phyloP scores from a whole-genome alignment of 1,140 invertebrate genomes.

The Helicoverpa zea region DNA sequence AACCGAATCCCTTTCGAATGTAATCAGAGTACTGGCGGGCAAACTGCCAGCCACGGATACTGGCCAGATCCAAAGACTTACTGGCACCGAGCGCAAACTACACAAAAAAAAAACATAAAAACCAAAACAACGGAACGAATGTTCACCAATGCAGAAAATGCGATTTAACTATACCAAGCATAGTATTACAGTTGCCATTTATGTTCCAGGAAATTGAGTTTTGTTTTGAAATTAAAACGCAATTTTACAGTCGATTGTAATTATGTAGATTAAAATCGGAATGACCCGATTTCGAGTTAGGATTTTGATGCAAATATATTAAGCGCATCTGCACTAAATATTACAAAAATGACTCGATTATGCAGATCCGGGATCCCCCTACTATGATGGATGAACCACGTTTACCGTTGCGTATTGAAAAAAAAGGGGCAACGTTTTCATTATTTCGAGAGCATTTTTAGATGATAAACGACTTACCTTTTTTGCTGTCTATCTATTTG shows the following conservation, averaged over 20 bases:
- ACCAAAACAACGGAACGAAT: conserved; percentile 18
- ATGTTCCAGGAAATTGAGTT: background rate
- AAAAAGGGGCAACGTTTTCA: conserved; percentile 52
- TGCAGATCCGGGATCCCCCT: conserved; percentile 34
- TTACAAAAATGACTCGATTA: conserved; percentile 37
- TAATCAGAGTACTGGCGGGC: conserved; percentile 46
- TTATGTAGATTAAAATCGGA: background rate
- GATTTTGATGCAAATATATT: background rate
- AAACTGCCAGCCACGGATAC: conserved; percentile 33
- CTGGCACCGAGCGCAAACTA: conserved; percentile 44
- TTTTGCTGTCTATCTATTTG: conserved; percentile 46
- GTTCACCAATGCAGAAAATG: conserved; percentile 8
- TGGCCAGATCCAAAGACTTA: conserved; percentile 40
- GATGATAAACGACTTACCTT: conserved; percentile 57
- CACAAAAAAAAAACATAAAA: conserved; percentile 27
- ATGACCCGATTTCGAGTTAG: background rate
- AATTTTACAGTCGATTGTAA: background rate
- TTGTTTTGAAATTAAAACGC: background rate
- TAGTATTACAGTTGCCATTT: background rate
- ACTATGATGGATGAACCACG: conserved; percentile 50
- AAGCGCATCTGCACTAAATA: background rate
- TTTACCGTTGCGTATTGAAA: conserved; percentile 41
- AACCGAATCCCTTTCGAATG: conserved; percentile 49
- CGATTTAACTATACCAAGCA: conserved; percentile 10
- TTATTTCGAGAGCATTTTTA: conserved; percentile 54